phyloP scores from a whole-genome alignment of 64 coral and sea anemone genomes.

The Montipora capricornis region DNA sequence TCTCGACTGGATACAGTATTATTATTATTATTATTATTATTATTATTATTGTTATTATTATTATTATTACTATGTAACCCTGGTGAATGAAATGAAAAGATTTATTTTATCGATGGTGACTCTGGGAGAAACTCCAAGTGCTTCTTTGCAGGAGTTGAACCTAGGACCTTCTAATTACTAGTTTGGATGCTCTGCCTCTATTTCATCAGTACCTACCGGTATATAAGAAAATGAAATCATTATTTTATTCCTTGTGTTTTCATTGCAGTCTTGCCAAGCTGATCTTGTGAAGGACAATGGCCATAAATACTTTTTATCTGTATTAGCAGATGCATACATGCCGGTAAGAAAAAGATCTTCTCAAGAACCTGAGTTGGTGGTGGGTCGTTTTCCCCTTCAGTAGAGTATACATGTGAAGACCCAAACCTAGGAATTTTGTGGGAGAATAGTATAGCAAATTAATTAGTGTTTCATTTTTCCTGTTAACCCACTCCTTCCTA shows the following conservation, averaged over 20 bases:
- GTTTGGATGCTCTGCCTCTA: not conserved
- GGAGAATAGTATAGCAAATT: too few relatives aligned
- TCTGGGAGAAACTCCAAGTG: too few relatives aligned
- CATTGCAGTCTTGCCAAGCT: slow-evolving; percentile 89
- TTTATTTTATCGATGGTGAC: too few relatives aligned
- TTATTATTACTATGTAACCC: too few relatives aligned
- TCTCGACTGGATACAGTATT: too few relatives aligned
- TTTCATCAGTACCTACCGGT: not conserved
- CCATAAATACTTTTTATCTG: slow-evolving; percentile 97
- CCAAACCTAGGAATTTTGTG: rapidly evolving
- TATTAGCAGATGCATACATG: slow-evolving; percentile 95
- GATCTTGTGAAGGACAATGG: slow-evolving; percentile 99
- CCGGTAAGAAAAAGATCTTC: slow-evolving; percentile 56
- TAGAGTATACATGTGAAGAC: not conserved
- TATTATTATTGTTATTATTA: too few relatives aligned
- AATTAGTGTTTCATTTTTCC: too few relatives aligned
- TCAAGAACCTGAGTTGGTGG: not conserved
- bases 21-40: too few relatives aligned
- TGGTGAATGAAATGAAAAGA: too few relatives aligned
- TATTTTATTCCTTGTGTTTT: not conserved
- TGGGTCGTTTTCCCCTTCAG: rapidly evolving
- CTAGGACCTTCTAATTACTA: too few relatives aligned
- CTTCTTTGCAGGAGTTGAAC: too few relatives aligned
- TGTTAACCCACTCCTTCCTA: too few relatives aligned
- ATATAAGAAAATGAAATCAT: not conserved